A percentile compares a stretch with the other conserved stretches of the same genome.
phyloP scores from a whole-genome alignment of 2,113 vertebrate species.

The Copsychus sechellarum region DNA sequence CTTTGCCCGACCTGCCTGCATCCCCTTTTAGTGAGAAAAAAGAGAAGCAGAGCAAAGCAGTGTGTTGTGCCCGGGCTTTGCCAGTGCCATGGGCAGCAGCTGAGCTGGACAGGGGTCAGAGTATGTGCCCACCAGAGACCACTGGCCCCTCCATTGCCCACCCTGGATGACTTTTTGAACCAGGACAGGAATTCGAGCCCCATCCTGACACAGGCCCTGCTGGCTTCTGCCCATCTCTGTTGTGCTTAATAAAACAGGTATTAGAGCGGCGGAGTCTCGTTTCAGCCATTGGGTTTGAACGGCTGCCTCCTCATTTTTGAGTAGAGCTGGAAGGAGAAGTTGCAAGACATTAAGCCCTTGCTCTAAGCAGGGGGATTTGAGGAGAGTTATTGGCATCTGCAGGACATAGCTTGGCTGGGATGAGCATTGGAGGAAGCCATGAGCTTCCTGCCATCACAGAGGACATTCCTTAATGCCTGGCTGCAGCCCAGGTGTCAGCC shows the following conservation, averaged over 20 bases:
- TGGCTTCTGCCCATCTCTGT: conserved; percentile 6
- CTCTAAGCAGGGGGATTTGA: conserved; percentile 23
- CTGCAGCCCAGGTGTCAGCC: not conserved
- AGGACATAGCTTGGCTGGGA: not conserved
- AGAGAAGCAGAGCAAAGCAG: not conserved
- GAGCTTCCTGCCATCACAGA: not conserved
- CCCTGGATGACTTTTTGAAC: not conserved
- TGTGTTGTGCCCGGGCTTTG: not conserved
- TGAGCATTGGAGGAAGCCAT: not conserved
- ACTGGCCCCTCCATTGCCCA: rapidly evolving
- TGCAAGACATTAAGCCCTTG: not conserved
- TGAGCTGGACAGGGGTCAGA: not conserved
- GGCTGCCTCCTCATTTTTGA: conserved; percentile 25
- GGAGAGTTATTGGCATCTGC: conserved; percentile 15
- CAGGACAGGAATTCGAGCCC: conserved; percentile 40
- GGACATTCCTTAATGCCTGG: not conserved
- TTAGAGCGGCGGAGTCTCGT: not conserved
- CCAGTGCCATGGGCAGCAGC: not conserved
- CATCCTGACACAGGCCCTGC: not conserved
- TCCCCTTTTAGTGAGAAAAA: not conserved
- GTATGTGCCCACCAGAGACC: rapidly evolving
- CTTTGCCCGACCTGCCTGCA: not conserved
- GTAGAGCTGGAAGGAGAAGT: not conserved
- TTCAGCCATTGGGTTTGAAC: not conserved
- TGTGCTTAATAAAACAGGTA: conserved; percentile 62